Conservation (phyloP, 2,113 vertebrate genomes). For the Leucosticte australis region DNA sequence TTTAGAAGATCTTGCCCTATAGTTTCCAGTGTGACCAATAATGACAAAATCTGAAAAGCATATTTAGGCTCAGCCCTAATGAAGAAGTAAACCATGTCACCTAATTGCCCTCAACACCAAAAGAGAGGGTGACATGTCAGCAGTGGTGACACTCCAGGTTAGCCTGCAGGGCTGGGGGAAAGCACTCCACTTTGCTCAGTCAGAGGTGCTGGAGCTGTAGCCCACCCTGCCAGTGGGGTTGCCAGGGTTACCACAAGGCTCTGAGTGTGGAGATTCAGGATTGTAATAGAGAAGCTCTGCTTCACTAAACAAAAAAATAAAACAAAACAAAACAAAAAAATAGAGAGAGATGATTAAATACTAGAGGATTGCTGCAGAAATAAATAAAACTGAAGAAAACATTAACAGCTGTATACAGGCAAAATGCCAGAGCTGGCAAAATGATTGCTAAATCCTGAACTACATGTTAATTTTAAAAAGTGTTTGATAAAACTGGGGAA, state of each 20-base stretch:
- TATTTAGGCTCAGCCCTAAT: neutral
- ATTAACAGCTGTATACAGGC: neutral
- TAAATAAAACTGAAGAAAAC: neutral
- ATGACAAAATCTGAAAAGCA: neutral
- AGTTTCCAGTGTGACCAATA: neutral
- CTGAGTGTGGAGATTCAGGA: neutral
- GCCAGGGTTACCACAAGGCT: slow-evolving; percentile 6
- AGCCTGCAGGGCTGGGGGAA: neutral
- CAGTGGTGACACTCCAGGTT: neutral
- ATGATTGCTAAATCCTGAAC: neutral
- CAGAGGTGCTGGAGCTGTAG: neutral
- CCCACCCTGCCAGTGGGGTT: neutral
- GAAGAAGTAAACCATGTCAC: neutral
- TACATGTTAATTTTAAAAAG: neutral
- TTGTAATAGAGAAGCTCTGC: neutral
- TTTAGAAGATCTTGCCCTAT: neutral
- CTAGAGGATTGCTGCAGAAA: neutral
- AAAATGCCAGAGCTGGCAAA: neutral
- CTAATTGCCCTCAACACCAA: neutral
- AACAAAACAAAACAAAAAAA: neutral
- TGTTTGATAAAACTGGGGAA: neutral
- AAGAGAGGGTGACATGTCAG: neutral
- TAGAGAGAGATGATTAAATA: neutral
- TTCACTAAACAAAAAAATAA: neutral
- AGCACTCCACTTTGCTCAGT: neutral